phyloP scores from a whole-genome alignment of 1,140 invertebrate species.

The Nephotettix cincticeps region DNA sequence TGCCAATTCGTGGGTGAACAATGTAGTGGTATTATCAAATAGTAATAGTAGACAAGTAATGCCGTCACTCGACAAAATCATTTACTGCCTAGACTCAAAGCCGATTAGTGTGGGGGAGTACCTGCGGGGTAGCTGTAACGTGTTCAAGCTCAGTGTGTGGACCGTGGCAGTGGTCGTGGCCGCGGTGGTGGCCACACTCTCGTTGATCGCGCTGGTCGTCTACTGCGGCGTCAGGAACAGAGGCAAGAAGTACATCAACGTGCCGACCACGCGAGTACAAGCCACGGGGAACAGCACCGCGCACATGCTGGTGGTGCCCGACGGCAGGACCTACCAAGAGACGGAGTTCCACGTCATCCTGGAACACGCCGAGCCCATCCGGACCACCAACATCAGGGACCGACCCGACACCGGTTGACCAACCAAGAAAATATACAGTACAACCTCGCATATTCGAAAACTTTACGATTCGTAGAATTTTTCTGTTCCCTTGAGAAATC shows the following conservation, averaged over 20 bases:
- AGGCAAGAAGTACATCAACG: constrained; percentile 51
- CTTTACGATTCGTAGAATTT: too few relatives aligned
- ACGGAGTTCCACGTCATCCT: constrained; percentile 82
- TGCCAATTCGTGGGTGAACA: constrained; percentile 48
- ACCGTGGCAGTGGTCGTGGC: not conserved
- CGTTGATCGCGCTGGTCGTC: not conserved
- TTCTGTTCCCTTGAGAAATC: too few relatives aligned
- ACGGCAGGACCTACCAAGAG: constrained; percentile 76
- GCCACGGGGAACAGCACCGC: not conserved
- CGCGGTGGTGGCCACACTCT: not conserved
- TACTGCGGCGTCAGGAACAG: constrained; percentile 23
- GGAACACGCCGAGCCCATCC: constrained; percentile 72
- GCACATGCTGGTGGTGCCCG: constrained; percentile 65
- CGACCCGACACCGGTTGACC: not conserved
- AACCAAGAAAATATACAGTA: too few relatives aligned
- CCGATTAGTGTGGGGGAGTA: not conserved
- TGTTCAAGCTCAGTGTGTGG: not conserved
- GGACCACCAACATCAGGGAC: not conserved
- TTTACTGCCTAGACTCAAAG: constrained; percentile 1
- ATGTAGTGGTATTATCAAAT: constrained; percentile 50
- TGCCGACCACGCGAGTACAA: constrained; percentile 43
- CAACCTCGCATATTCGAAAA: too few relatives aligned
- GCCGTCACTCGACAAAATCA: not conserved
- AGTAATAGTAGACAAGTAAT: constrained; percentile 28
- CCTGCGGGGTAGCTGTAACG: not conserved